Conservation (phyloP, 2,888 invertebrate genomes). For the Euplagia quadripunctaria region DNA sequence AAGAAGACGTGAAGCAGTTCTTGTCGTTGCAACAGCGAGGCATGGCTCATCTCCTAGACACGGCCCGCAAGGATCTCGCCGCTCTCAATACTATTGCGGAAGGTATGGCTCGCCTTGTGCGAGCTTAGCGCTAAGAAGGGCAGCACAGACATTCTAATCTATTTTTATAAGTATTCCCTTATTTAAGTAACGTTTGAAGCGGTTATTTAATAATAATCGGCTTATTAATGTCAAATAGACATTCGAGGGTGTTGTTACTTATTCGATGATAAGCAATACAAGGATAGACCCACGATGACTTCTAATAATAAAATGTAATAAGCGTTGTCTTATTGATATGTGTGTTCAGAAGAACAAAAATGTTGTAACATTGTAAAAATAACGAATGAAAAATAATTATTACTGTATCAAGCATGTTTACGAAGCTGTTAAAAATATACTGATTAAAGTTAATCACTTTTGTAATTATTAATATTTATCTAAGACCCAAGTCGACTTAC, state of each 20-base stretch:
- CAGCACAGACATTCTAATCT: neutral
- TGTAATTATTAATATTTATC: slow-evolving; percentile 20
- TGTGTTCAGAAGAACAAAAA: neutral
- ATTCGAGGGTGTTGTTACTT: neutral
- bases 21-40: slow-evolving; percentile 95
- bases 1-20: slow-evolving; percentile 92
- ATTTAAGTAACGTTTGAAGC: neutral
- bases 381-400: slow-evolving; percentile 6
- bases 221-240: neutral
- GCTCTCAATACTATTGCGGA: slow-evolving; percentile 93
- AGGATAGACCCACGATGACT: neutral
- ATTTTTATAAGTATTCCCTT: neutral
- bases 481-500: slow-evolving; percentile 27
- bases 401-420: slow-evolving; percentile 16
- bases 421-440: slow-evolving; percentile 30
- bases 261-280: neutral
- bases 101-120: slow-evolving; percentile 89
- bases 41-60: slow-evolving; percentile 94
- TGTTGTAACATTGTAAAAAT: slow-evolving; percentile 8
- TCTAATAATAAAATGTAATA: slow-evolving; percentile 1
- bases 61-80: slow-evolving; percentile 93
- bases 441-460: slow-evolving; percentile 33
- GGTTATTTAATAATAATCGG: neutral
- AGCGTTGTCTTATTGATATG: neutral
- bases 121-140: slow-evolving; percentile 54